Percentiles rank a stretch among this genome's conserved stretches.
phyloP scores from a whole-genome alignment of 2,888 invertebrate genomes.

The Troilus luridus region DNA sequence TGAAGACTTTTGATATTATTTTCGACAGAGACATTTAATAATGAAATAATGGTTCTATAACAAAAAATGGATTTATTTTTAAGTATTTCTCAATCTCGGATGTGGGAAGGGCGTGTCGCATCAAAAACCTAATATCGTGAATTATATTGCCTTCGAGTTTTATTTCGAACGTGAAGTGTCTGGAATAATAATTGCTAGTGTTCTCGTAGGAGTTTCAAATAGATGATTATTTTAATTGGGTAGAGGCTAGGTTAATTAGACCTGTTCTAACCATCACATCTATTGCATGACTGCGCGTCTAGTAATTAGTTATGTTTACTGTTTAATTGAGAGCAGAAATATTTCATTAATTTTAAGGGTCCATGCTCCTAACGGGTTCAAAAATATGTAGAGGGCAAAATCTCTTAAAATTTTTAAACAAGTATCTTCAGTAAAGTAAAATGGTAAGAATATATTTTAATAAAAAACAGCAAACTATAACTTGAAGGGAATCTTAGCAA shows the following conservation, averaged over 20 bases:
- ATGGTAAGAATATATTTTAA: too few species aligned
- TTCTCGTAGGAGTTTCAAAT: background rate
- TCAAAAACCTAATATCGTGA: too few species aligned
- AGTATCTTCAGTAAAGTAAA: background rate
- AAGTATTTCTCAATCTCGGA: too few species aligned
- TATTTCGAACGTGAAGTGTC: background rate
- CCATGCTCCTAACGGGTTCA: background rate
- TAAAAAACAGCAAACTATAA: too few species aligned
- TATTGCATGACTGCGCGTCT: background rate
- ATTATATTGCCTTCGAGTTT: too few species aligned
- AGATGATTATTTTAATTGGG: background rate
- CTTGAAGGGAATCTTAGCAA: too few species aligned
- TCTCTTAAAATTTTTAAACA: background rate
- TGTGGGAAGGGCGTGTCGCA: too few species aligned
- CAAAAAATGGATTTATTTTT: too few species aligned
- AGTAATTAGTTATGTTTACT: background rate
- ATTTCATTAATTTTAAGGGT: background rate
- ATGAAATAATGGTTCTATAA: too few species aligned
- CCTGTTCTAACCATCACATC: background rate
- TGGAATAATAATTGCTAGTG: background rate
- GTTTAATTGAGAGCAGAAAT: background rate
- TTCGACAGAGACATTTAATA: too few species aligned
- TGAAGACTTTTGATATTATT: too few species aligned
- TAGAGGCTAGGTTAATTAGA: background rate
- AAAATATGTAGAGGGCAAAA: background rate